Conservation (phyloP, 2,113 vertebrate genomes). For the Aptenodytes patagonicus region DNA sequence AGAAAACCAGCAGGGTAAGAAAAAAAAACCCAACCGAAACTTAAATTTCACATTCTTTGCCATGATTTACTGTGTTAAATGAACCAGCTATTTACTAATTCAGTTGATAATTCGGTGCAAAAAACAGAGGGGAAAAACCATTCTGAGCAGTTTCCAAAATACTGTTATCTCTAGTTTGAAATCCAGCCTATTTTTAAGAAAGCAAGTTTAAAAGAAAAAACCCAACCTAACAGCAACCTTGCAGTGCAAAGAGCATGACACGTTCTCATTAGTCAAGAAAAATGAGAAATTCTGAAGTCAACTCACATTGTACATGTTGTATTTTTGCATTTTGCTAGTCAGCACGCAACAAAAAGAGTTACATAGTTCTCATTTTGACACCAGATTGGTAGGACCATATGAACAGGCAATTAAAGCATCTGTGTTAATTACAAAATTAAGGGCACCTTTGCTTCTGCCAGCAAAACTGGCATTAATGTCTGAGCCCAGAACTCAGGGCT, state of each 20-base stretch:
- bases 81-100: neutral
- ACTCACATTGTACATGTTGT: neutral
- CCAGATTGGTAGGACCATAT: neutral
- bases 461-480: neutral
- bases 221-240: neutral
- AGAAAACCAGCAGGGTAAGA: neutral
- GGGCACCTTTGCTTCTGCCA: neutral
- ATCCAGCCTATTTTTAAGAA: neutral
- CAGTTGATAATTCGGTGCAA: neutral
- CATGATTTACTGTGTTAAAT: neutral
- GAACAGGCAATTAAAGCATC: neutral
- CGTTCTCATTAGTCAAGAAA: neutral
- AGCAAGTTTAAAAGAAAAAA: neutral
- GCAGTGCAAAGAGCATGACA: rapidly evolving
- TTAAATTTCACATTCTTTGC: neutral
- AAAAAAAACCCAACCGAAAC: neutral
- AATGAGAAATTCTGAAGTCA: neutral
- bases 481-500: neutral
- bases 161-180: neutral
- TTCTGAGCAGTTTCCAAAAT: neutral
- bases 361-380: neutral
- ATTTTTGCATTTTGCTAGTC: neutral
- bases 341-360: neutral
- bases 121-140: neutral
- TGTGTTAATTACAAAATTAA: neutral